Evolutionary conservation across 2,888 invertebrate genomes (phyloP).

Genomic region (Bhutanitis thaidina): DNA sequence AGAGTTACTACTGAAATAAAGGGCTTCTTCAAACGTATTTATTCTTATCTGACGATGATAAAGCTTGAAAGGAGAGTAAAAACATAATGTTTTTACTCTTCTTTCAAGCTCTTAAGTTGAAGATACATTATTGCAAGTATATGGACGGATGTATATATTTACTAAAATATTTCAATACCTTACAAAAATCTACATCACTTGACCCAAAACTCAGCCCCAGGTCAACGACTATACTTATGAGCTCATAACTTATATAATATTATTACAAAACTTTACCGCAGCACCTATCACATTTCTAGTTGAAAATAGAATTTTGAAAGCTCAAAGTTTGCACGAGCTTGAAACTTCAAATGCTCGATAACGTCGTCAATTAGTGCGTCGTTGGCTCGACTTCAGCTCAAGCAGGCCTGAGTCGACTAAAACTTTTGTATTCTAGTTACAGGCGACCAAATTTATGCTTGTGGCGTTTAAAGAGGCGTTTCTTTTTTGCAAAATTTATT

Average conservation of each 20-base stretch:
- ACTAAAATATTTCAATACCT: too few relatives aligned
- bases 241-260: conserved; percentile 40
- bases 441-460: conserved; percentile 12
- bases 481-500: too few relatives aligned
- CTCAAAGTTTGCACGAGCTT: conserved; percentile 49
- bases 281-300: conserved; percentile 48
- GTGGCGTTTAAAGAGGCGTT: neutral
- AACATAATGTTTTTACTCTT: too few relatives aligned
- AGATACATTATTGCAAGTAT: too few relatives aligned
- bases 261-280: conserved; percentile 53
- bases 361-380: conserved; percentile 68
- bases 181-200: too few relatives aligned
- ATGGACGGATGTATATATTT: too few relatives aligned
- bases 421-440: conserved; percentile 23
- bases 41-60: too few relatives aligned
- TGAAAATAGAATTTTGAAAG: conserved; percentile 66
- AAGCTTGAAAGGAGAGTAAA: too few relatives aligned
- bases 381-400: conserved; percentile 25
- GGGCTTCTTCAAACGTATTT: too few relatives aligned
- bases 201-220: too few relatives aligned
- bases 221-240: conserved; percentile 18
- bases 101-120: too few relatives aligned
- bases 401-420: conserved; percentile 19
- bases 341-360: conserved; percentile 60
- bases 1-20: too few relatives aligned